Evolutionary conservation across 2,113 vertebrate species (phyloP).

Genomic region (Melanerpes formicivorus): DNA sequence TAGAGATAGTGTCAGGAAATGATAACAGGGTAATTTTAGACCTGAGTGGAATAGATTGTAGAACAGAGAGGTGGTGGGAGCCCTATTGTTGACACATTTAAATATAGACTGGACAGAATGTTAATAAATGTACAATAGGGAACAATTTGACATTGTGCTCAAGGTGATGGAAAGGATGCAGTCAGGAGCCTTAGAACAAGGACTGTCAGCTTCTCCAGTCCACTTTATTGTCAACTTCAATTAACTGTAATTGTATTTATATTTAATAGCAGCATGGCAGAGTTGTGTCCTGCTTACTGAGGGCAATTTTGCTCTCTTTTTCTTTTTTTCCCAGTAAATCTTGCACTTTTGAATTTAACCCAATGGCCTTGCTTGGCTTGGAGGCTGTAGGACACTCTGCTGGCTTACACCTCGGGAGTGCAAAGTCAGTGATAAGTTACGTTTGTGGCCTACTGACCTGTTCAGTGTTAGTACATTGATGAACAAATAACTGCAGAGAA

Average conservation of each 20-base stretch:
- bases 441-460: neutral
- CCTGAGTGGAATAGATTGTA: neutral
- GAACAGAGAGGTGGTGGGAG: conserved; percentile 13
- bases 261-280: neutral
- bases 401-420: neutral
- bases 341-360: neutral
- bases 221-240: neutral
- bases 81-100: conserved; percentile 48
- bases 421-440: neutral
- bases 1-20: neutral
- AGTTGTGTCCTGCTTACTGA: neutral
- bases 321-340: neutral
- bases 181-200: neutral
- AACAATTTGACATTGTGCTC: conserved; percentile 43
- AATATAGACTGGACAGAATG: conserved; percentile 59
- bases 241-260: neutral
- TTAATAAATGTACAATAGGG: conserved; percentile 53
- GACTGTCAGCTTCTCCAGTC: neutral
- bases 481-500: neutral
- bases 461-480: neutral
- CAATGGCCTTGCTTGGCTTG: neutral
- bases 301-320: neutral
- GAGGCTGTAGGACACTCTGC: neutral
- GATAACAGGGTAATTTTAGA: conserved; percentile 23
- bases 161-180: conserved; percentile 20